Evolutionary conservation across 2,797 vertebrate genomes (phyloP), one percentile per base, ranked within the genome.

Genomic region (Sebastes wilsoni): DNA sequence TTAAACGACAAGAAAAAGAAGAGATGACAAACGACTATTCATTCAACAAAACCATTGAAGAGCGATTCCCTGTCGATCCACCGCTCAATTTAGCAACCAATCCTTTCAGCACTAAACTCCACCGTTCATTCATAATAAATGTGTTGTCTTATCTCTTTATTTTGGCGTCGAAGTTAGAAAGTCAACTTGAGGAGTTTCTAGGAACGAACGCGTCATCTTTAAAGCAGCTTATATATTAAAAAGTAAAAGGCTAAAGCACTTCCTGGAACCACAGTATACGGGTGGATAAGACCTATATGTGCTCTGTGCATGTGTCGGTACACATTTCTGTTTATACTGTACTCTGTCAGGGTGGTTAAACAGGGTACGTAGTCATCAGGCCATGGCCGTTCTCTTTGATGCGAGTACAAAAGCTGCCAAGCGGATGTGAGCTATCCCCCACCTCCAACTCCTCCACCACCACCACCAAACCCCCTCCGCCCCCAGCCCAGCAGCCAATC

Each of bases 331-430:
- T 88, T 89, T 87, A 76, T 56, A 65, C 60, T 73, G 65, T 68
- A 66, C 59, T 27, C 36, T 71, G 74, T 84, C 80, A 58, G 82
- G 77, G 79, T 80, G 88, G 81, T 74, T 84, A 75, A 88, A 85
- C 84, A 83, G 79, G 59, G 77, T 64, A 52, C 13, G 69, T 60
- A 81, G 81, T 80, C 80, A 84, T 91, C 87, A 75, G 87, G 85
- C 86, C 81, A 73, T 54, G 77, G 88, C 79, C 70, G 82, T 61
- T 81, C 85, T 73, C 91, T 95, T 89, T 93, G 88, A 93, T 92
- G 87, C 23, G 34, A 92, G 88, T 81, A 91, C 83, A 94, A 95
- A 91, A 90, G 93, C 90, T 82, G 83, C 85, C 82, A 30, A 75
- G 86, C 81, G 88, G 87, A 92, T 93, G 89, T 87, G 81, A 90